Evolutionary conservation across 1,140 invertebrate genomes (phyloP), one percentile per base, ranked within the genome.

Genomic region (Heliconius congener): DNA sequence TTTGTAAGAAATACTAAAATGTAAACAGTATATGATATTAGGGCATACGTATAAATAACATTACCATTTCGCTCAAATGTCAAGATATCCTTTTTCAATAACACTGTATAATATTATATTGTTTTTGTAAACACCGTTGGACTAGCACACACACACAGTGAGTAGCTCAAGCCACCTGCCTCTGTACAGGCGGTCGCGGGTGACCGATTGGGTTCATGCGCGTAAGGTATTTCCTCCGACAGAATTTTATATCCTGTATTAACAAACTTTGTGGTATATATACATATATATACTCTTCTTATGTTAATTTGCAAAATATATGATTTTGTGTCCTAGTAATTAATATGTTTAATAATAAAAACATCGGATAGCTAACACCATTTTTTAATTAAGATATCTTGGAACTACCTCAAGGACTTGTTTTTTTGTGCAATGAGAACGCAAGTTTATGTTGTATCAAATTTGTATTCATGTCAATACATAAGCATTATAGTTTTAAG

Each of bases 201-300:
- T 66, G 60, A 66, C 60, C 60, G 60, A 66, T 16, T 66, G 60
- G 11, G 60, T 66, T 66, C 27, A 66, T 66, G 23, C 60, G 13
- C 23, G 57, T 23, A 66, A 66, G 60, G 60, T 66, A 66, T 66
- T 16, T 30, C 60, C 60, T 66, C 60, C 23, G 23, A 27, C n/a
- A 27, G 3, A 30, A 30, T 30, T 13, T 66, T 27, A 13, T 66
- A n/a, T 66, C 11, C 8, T 23, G 1, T 66, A 66, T 66, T 66
- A 66, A 27, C 3, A 30, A 66, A 27, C 11, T 27, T 66, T 66
- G 27, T 11, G n/a, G n/a, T 60, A 23, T 23, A 60, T 8, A 23
- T 11, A 19, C 23, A 23, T 23, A 23, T 23, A 23, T 23, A 23
- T 23, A 23, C 0, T 23, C 23, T 23, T 11, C 9, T 60, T 60